phyloP scores from a whole-genome alignment of 2,888 invertebrate species.

The Ecliptopera silaceata region DNA sequence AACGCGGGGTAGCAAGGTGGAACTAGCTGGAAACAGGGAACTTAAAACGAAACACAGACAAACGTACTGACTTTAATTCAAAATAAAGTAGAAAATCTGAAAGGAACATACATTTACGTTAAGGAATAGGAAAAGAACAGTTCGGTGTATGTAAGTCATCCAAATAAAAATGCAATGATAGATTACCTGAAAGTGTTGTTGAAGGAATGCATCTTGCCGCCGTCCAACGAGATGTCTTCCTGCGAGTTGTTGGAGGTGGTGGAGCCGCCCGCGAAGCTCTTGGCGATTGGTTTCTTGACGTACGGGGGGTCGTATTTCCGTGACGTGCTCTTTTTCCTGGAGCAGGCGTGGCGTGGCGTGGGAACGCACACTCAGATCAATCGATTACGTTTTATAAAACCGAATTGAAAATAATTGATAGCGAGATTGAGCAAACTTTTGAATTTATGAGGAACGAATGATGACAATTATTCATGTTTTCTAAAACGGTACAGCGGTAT shows the following conservation, averaged over 20 bases:
- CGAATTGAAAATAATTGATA: conserved; percentile 56
- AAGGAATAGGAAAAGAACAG: conserved; percentile 13
- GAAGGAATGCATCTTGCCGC: conserved; percentile 92
- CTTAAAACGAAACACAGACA: conserved; percentile 25
- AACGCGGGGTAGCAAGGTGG: conserved; percentile 8
- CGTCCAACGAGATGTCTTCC: conserved; percentile 91
- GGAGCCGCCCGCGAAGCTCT: conserved; percentile 86
- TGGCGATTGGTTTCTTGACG: conserved; percentile 91
- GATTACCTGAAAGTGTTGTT: conserved; percentile 90
- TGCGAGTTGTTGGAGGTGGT: conserved; percentile 89
- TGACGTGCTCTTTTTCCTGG: conserved; percentile 94
- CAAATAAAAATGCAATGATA: neutral
- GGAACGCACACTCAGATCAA: conserved; percentile 83
- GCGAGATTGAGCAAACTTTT: conserved; percentile 47
- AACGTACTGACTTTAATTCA: conserved; percentile 21
- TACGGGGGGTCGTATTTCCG: conserved; percentile 95
- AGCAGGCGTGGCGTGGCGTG: conserved; percentile 74
- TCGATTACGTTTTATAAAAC: conserved; percentile 77
- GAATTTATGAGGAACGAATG: conserved; percentile 36
- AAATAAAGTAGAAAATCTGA: conserved; percentile 26
- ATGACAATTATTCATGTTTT: conserved; percentile 18
- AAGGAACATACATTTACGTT: conserved; percentile 15
- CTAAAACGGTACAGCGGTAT: conserved; percentile 19
- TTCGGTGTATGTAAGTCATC: neutral
- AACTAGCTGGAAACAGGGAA: conserved; percentile 22